These are phyloP conservation scores for Marcusenius ussheri DNA, from an alignment of 2,113 vertebrate genomes.

Conservation along the genomic window DNA sequence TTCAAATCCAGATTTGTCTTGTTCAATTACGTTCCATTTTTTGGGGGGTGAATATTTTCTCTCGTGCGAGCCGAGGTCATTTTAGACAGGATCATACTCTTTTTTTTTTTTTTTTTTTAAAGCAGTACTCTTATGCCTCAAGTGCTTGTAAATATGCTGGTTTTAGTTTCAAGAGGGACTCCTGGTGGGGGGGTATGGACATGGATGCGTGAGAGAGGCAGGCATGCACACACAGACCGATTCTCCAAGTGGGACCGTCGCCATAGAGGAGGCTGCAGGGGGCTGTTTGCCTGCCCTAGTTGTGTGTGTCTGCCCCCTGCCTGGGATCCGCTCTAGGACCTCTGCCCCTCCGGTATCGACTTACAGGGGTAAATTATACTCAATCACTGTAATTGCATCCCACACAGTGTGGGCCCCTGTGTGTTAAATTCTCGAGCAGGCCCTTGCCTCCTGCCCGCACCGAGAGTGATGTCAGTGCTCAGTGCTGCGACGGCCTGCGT, in stretches of 20 bases:
- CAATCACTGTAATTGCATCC: slow-evolving; percentile 66
- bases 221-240: background rate
- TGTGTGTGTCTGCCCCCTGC: background rate
- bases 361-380: slow-evolving; percentile 65
- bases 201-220: background rate
- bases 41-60: background rate
- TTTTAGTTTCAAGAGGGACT: background rate
- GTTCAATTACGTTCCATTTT: slow-evolving; percentile 30
- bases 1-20: slow-evolving; percentile 39
- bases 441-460: slow-evolving; percentile 20
- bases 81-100: background rate
- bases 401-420: slow-evolving; percentile 41
- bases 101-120: background rate
- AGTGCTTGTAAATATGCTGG: background rate
- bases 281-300: slow-evolving; percentile 30
- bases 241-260: background rate
- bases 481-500: slow-evolving; percentile 51
- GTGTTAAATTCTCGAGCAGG: slow-evolving; percentile 33
- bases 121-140: background rate
- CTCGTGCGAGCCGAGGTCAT: background rate
- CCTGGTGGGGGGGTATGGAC: background rate
- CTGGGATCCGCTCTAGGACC: slow-evolving; percentile 46
- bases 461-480: slow-evolving; percentile 54
- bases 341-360: slow-evolving; percentile 56
- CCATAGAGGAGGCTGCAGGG: background rate